These are phyloP conservation scores for Mormoops blainvillei DNA, from an alignment of 2,113 vertebrate genomes.

Conservation along the genomic window DNA sequence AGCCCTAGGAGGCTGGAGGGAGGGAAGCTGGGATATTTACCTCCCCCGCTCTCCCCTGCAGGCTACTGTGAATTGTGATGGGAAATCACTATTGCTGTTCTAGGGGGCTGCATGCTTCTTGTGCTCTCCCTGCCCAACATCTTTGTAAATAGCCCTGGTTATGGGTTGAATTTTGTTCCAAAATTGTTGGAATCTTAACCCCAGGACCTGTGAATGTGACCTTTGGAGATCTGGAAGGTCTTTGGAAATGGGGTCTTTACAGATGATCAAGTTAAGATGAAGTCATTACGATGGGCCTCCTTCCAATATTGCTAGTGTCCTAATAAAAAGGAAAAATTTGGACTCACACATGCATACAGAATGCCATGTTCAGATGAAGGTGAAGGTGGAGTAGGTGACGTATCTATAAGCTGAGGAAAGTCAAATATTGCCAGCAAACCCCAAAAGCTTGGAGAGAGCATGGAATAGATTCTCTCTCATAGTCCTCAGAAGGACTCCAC, in stretches of 20 bases:
- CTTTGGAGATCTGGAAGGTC: background rate
- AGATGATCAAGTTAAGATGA: background rate
- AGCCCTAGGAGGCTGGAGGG: background rate
- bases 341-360: background rate
- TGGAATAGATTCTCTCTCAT: background rate
- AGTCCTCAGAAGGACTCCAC: background rate
- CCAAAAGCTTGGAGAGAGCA: background rate
- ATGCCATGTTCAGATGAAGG: background rate
- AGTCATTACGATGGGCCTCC: background rate
- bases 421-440: background rate
- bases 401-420: background rate
- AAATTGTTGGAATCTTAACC: background rate
- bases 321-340: background rate
- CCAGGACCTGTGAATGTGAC: background rate
- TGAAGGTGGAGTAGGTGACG: background rate
- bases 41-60: background rate
- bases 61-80: background rate
- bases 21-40: background rate
- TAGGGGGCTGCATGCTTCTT: background rate
- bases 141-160: background rate
- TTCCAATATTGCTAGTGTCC: background rate
- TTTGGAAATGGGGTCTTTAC: background rate
- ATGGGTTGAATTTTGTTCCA: background rate
- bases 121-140: background rate
- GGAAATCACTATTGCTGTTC: background rate